phyloP scores from a whole-genome alignment of 2,113 vertebrate genomes.

The Coturnix japonica region DNA sequence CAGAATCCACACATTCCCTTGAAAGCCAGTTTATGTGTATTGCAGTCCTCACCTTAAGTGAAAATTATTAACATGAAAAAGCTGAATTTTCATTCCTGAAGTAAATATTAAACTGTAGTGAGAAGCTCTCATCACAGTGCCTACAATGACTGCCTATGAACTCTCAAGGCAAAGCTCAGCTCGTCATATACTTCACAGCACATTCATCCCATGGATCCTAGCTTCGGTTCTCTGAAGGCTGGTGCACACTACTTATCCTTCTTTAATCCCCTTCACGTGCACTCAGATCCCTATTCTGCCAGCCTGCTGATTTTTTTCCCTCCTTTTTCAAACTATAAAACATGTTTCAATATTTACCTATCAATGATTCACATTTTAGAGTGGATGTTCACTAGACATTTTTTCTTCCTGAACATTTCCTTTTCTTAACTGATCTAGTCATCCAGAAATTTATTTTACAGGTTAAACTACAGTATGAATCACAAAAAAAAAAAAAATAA shows the following conservation, averaged over 20 bases:
- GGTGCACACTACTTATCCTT: neutral
- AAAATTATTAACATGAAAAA: neutral
- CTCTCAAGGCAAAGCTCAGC: neutral
- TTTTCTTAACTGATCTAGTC: neutral
- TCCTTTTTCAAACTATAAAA: neutral
- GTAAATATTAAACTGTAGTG: neutral
- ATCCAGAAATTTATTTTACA: neutral
- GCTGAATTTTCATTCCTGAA: conserved; percentile 4
- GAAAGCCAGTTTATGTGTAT: neutral
- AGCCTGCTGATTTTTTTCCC: neutral
- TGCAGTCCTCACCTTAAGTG: conserved; percentile 1
- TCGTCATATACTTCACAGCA: neutral
- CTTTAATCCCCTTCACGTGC: neutral
- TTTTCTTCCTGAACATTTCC: neutral
- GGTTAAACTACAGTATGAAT: neutral
- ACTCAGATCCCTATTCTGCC: neutral
- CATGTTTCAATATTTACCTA: neutral
- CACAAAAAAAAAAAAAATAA: neutral
- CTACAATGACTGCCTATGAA: neutral
- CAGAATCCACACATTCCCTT: neutral
- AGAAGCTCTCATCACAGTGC: neutral
- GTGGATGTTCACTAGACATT: neutral
- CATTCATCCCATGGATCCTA: accelerated
- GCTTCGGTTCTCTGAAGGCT: neutral
- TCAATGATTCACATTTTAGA: neutral